These are phyloP conservation scores for Leucania comma DNA, from an alignment of 2,888 invertebrate species.

Conservation along the genomic window DNA sequence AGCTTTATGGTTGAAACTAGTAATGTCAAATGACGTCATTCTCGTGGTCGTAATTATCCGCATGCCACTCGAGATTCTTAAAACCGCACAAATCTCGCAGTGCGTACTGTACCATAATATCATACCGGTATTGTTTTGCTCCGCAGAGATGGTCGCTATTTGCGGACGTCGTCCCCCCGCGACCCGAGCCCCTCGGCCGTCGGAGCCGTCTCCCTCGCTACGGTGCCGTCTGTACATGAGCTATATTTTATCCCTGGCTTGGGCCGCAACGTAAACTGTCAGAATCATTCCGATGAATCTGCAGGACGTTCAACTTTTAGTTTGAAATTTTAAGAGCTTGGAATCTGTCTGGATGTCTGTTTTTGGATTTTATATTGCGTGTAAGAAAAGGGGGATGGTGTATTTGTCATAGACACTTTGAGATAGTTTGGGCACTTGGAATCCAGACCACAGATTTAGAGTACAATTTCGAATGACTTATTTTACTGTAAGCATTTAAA, in stretches of 20 bases:
- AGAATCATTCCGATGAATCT: constrained; percentile 84
- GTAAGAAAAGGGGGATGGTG: constrained; percentile 10
- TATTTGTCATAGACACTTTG: constrained; percentile 15
- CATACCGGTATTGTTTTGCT: constrained; percentile 89
- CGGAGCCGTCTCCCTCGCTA: constrained; percentile 72
- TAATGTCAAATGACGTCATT: constrained; percentile 55
- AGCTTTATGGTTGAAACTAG: constrained; percentile 4
- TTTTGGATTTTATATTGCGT: constrained; percentile 45
- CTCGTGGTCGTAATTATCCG: constrained; percentile 52
- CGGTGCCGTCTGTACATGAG: constrained; percentile 88
- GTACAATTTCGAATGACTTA: constrained; percentile 10
- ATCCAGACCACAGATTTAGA: not conserved
- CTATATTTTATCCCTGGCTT: constrained; percentile 89
- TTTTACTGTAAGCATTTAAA: constrained; percentile 3
- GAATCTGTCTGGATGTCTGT: constrained; percentile 60
- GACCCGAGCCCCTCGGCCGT: constrained; percentile 58
- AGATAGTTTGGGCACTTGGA: constrained; percentile 6
- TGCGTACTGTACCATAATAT: constrained; percentile 84
- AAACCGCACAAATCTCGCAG: constrained; percentile 72
- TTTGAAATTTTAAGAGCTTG: constrained; percentile 75
- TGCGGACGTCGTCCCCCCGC: constrained; percentile 82
- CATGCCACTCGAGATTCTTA: constrained; percentile 64
- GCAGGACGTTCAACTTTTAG: constrained; percentile 88
- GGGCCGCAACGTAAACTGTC: constrained; percentile 88
- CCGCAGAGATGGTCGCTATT: constrained; percentile 87